A percentile compares a stretch with the other conserved stretches of the same genome.
phyloP scores from a whole-genome alignment of 2,797 vertebrate genomes.

The Sebastes kiyomatsui region DNA sequence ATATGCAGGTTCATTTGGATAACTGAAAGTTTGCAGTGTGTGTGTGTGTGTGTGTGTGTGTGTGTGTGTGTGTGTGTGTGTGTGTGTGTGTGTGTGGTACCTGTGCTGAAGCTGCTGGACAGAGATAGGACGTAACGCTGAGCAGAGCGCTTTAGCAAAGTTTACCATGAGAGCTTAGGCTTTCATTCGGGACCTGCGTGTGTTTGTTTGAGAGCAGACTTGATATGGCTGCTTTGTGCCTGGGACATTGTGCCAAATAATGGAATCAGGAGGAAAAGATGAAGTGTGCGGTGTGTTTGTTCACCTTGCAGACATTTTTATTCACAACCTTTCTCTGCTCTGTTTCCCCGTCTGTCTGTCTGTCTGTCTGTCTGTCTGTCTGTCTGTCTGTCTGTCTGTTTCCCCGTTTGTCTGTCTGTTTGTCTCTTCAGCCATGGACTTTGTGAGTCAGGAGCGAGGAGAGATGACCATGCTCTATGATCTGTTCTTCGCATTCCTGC shows the following conservation, averaged over 20 bases:
- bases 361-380: slow-evolving; percentile 27
- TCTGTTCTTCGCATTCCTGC: slow-evolving; percentile 94
- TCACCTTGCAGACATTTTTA: slow-evolving; percentile 35
- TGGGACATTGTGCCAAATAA: slow-evolving; percentile 54
- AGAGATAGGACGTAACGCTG: slow-evolving; percentile 65
- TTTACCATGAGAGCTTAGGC: slow-evolving; percentile 62
- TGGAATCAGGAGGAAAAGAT: slow-evolving; percentile 37
- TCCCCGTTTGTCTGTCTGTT: slow-evolving; percentile 15
- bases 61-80: slow-evolving; percentile 13
- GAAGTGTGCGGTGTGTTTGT: slow-evolving; percentile 32
- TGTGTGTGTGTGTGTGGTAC: slow-evolving; percentile 27
- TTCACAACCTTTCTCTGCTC: slow-evolving; percentile 39
- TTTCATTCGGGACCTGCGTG: slow-evolving; percentile 33
- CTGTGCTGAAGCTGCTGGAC: slow-evolving; percentile 66
- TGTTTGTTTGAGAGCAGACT: slow-evolving; percentile 40
- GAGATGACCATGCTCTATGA: slow-evolving; percentile 95
- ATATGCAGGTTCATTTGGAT: slow-evolving; percentile 35
- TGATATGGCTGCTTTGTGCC: slow-evolving; percentile 47
- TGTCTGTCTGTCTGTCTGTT: slow-evolving; percentile 21
- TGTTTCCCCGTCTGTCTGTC: background rate
- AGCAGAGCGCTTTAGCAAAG: slow-evolving; percentile 67
- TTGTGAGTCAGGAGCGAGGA: slow-evolving; percentile 87
- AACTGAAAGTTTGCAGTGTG: slow-evolving; percentile 8
- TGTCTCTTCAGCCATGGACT: slow-evolving; percentile 87
- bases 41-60: background rate